These are phyloP conservation scores for Scrobipalpa costella DNA, from an alignment of 2,888 invertebrate genomes.

Conservation along the genomic window DNA sequence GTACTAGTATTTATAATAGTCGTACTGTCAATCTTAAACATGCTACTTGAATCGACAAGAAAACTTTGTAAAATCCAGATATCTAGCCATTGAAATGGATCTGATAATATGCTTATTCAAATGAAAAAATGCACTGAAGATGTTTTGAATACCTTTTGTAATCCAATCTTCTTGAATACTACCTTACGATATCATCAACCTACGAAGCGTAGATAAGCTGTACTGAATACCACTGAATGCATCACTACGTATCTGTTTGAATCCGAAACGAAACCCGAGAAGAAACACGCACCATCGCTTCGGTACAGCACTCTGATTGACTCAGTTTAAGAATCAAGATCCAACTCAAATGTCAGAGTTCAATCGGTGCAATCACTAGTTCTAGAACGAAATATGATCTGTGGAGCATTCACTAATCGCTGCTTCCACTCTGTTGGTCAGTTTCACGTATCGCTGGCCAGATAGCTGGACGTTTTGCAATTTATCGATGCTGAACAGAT, in stretches of 20 bases:
- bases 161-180: background rate
- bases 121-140: no score
- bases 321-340: background rate
- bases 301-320: background rate
- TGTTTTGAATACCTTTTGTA: background rate
- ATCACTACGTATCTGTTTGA: background rate
- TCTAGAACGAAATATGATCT: constrained; percentile 56
- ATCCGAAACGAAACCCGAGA: background rate
- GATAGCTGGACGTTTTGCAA: constrained; percentile 24
- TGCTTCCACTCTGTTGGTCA: constrained; percentile 60
- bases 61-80: no score
- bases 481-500: constrained; percentile 24
- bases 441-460: constrained; percentile 66
- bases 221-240: background rate
- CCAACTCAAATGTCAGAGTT: constrained; percentile 16
- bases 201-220: background rate
- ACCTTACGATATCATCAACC: background rate
- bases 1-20: no score
- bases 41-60: no score
- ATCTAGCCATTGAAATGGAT: no score
- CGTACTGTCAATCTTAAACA: no score
- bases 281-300: background rate
- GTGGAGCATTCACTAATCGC: constrained; percentile 65
- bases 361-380: constrained; percentile 25
- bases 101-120: no score